Evolutionary conservation across 1,140 invertebrate species (phyloP), one percentile per base, ranked within the genome.

Genomic region (Drusus annulatus): DNA sequence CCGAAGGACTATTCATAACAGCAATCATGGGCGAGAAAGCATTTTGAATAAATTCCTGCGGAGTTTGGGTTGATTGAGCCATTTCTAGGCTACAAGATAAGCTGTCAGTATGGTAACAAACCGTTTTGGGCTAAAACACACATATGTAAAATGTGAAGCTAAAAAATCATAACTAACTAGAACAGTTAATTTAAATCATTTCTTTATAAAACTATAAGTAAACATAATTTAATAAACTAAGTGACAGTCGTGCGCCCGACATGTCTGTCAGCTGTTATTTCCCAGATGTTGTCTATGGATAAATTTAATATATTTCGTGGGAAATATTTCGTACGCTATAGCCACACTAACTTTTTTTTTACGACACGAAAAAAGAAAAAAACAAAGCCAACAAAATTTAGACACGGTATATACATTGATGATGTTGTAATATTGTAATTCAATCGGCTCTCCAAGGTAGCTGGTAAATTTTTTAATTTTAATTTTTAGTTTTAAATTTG

Each of bases 11-110:
- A 85, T 94, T 94, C 74, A 98, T 89, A 28, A 97, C 94, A 62
- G 96, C 97, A 73, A 98, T 91, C 86, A 96, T 92, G 0, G 97
- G 97, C 31, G 95, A 96, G 89, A 98, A 98, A 36, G 95, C 93
- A 87, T 94, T 94, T 86, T 95, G 93, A 76, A 98, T 95, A 87
- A 98, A 96, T 87, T 98, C 96, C 84, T 95, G 93, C 31, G 95
- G 91, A 83, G 93, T 93, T 89, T 92, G 90, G 84, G 92, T 92
- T 81, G 90, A 91, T 85, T 92, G 91, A 80, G 92, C 91, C 93
- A 94, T 93, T 83, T 25, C 79, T 63, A 68, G 52, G 21, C 54
- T 75, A 56, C 8, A 45, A 75, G 54, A 75, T 63, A 52, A 54
- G 65, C 36, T 75, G 54, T 75, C 52, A 58, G 36, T 60, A 17